Percentiles rank a stretch among this genome's conserved stretches.
phyloP scores from a whole-genome alignment of 1,140 invertebrate genomes.

The Drosophila fuyamai region DNA sequence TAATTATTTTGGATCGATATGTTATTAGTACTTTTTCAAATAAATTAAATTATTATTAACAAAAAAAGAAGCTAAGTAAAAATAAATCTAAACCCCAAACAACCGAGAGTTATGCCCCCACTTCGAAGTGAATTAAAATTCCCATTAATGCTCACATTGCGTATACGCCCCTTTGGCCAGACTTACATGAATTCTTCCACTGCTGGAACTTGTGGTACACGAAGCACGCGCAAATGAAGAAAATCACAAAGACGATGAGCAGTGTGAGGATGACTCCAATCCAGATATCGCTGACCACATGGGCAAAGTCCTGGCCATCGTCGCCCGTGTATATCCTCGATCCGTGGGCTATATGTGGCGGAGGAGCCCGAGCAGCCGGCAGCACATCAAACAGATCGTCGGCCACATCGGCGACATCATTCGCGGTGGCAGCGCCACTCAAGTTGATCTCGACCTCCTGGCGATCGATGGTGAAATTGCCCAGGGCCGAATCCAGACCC shows the following conservation, averaged over 20 bases:
- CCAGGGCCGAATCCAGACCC: constrained; percentile 74
- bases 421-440: constrained; percentile 55
- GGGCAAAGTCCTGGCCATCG: constrained; percentile 76
- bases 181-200: constrained; percentile 88
- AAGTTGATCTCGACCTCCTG: constrained; percentile 78
- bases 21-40: too few species aligned
- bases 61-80: too few species aligned
- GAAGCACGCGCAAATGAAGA: constrained; percentile 87
- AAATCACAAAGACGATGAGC: constrained; percentile 87
- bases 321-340: constrained; percentile 68
- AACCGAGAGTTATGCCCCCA: not conserved
- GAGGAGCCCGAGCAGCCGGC: constrained; percentile 58
- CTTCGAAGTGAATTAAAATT: too few species aligned
- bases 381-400: constrained; percentile 66
- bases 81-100: too few species aligned
- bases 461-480: constrained; percentile 76
- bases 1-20: too few species aligned
- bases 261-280: constrained; percentile 87
- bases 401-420: constrained; percentile 61
- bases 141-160: not conserved
- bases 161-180: constrained; percentile 32
- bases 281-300: constrained; percentile 86
- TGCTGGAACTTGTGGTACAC: constrained; percentile 88
- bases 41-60: too few species aligned
- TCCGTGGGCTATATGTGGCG: constrained; percentile 58